Conservation (phyloP, 2,113 vertebrate species). For the Columba livia region DNA sequence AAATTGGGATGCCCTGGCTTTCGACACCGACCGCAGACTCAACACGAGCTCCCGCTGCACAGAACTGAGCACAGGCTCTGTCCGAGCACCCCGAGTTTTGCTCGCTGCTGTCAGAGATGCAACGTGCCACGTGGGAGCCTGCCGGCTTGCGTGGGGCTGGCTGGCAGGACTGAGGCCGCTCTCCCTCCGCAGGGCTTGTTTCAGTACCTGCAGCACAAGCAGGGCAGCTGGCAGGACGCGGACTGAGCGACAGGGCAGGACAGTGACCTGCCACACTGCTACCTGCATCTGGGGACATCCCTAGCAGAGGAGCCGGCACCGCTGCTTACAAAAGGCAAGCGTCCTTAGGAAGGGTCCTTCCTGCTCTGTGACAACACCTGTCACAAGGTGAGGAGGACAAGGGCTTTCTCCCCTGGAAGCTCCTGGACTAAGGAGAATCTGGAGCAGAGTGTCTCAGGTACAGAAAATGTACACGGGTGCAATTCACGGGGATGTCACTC, state of each 20-base stretch:
- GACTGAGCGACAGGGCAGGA: neutral
- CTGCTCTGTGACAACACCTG: neutral
- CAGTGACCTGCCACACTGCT: neutral
- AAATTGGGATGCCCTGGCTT: neutral
- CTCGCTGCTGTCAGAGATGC: neutral
- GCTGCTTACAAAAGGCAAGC: neutral
- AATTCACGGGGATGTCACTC: neutral
- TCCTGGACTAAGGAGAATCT: neutral
- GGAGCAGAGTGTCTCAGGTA: neutral
- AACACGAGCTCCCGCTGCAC: fast-evolving
- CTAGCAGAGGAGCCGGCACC: neutral
- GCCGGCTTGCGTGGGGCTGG: neutral
- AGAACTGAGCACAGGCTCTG: neutral
- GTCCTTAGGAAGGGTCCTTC: neutral
- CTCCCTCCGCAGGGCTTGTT: neutral
- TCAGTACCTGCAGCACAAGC: neutral
- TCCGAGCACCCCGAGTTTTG: neutral
- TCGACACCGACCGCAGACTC: neutral
- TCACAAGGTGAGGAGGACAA: too few species aligned
- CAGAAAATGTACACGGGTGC: neutral
- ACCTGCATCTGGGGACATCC: neutral
- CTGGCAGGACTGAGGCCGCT: neutral
- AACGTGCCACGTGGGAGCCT: fast-evolving
- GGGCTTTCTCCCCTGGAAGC: neutral
- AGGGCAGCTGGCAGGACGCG: fast-evolving